Base-by-base conservation (phyloP, 2,888 invertebrate genomes). In the Meta bourneti region DNA sequence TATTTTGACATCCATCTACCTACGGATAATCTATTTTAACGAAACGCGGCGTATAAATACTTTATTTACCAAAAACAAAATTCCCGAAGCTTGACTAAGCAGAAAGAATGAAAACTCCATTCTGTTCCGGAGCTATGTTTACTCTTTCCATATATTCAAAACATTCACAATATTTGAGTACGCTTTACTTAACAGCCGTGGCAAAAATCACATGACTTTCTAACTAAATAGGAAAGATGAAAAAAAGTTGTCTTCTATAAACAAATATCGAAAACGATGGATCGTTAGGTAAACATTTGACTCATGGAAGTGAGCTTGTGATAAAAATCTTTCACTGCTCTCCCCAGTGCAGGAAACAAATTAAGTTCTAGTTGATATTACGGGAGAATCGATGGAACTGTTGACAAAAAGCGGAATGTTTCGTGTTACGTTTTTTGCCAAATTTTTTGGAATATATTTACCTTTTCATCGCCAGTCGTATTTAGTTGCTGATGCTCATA, bases 21-120 rank as follows among this genome's bases (percentile, higher is more conserved):
- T 9, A 7, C 11, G 61, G 13, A 9, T 61, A 61, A 61, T 9
- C 8, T 16, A 9, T 16, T 61, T 61, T 61, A 61, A 61, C 61
- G 61, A 19, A 74, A 20, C 34, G 72, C 72, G n/a, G 11, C 19
- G 72, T 19, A 74, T n/a, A 74, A 74, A 74, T 74, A 74, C 34
- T 74, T 20, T 74, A 74, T 19, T 11, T 74, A 74, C 19, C 19
- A 1, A 74, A 20, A 20, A 74, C 5, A 74, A 74, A 20, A 74
- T 19, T 19, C 19, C 0, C 6, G 19, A 20, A 74, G 19, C n/a
- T 69, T 16, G 69, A 69, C 13, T 69, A 6, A n/a, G n/a, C 11
- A 69, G 7, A 69, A 7, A n/a, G n/a, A 69, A 61, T 16, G 8
- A 61, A 61, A 61, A 16, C 61, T 61, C 61, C 61, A 61, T 61